A percentile compares a stretch with the other conserved stretches of the same genome.
phyloP scores from a whole-genome alignment of 1,140 invertebrate species.

The Anastatus disparis region DNA sequence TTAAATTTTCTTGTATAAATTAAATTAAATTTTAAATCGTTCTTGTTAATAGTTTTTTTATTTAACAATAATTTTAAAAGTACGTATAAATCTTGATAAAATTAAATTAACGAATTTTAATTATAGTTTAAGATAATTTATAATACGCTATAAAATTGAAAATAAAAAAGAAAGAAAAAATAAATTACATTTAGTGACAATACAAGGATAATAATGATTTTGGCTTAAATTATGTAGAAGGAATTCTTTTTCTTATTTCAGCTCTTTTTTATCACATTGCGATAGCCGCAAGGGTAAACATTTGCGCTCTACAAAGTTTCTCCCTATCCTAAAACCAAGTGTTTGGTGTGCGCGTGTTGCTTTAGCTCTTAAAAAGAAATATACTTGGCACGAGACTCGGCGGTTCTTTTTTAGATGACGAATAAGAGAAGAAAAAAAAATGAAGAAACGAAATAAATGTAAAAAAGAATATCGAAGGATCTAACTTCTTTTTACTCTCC shows the following conservation, averaged over 20 bases:
- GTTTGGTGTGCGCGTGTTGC: constrained; percentile 1
- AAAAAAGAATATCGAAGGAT: constrained; percentile 24
- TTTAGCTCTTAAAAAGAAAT: constrained; percentile 9
- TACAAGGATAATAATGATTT: too few species aligned
- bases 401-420: neutral
- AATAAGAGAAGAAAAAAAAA: constrained; percentile 3
- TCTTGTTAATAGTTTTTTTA: too few species aligned
- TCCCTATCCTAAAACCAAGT: neutral
- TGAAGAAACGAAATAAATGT: neutral
- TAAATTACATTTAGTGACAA: too few species aligned
- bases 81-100: too few species aligned
- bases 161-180: too few species aligned
- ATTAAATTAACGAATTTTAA: too few species aligned
- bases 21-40: too few species aligned
- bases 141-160: too few species aligned
- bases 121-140: too few species aligned
- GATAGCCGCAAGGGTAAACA: constrained; percentile 4
- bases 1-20: too few species aligned
- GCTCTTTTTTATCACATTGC: constrained; percentile 1
- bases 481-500: too few species aligned
- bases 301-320: constrained; percentile 2
- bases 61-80: too few species aligned
- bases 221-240: neutral
- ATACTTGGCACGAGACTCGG: constrained; percentile 20
- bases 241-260: neutral